Percentiles rank a stretch among this genome's conserved stretches.
Conservation (phyloP, 2,797 vertebrate species). For the Coregonus sp. region DNA sequence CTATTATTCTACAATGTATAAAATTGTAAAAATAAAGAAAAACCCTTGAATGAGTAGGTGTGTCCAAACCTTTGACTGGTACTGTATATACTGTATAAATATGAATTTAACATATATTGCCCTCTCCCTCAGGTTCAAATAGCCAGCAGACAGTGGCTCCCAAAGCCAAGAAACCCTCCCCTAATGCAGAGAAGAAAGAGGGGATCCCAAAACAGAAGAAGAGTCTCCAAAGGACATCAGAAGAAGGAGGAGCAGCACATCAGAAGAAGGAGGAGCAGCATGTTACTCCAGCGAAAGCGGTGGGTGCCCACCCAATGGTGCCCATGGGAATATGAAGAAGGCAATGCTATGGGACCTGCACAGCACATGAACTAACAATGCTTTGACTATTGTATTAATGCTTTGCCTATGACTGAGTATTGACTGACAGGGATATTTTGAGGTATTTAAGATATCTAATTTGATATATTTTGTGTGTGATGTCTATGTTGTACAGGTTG, state of each 20-base stretch:
- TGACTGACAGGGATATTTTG: neutral
- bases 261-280: slow-evolving; percentile 7
- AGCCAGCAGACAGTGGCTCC: slow-evolving; percentile 8
- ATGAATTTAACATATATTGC: neutral
- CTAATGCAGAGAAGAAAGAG: slow-evolving; percentile 8
- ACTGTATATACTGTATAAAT: neutral
- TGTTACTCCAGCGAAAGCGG: neutral
- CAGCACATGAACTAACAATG: neutral
- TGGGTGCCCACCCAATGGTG: neutral
- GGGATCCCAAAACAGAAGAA: neutral
- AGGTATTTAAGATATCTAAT: neutral
- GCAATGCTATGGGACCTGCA: neutral
- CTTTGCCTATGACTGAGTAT: neutral
- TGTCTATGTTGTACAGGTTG: slow-evolving; percentile 24
- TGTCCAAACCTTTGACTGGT: neutral
- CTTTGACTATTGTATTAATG: neutral
- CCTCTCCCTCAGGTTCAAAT: slow-evolving; percentile 5
- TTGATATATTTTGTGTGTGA: neutral
- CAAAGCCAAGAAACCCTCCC: slow-evolving; percentile 9
- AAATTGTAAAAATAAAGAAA: neutral
- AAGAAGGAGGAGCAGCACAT: neutral
- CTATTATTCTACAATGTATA: too few species aligned
- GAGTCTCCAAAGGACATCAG: slow-evolving; percentile 2
- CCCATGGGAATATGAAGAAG: too few species aligned
- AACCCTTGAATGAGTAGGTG: neutral